Conservation (phyloP, 2,113 vertebrate genomes). For the Mormyrus iriodes region DNA sequence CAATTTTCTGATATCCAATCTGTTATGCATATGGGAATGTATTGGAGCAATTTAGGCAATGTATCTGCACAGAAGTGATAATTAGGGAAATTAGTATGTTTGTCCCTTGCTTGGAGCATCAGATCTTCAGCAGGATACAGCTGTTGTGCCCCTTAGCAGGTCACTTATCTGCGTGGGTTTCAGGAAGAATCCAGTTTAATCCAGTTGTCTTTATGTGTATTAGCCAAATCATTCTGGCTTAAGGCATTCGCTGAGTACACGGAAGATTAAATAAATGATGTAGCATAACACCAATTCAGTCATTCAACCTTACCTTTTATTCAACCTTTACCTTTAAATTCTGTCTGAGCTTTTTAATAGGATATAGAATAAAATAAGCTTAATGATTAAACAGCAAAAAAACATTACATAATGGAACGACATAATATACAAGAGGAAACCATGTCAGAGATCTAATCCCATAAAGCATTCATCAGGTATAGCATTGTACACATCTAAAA, state of each 20-base stretch:
- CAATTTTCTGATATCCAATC: not conserved
- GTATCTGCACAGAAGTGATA: not conserved
- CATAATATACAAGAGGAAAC: not conserved
- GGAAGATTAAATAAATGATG: not conserved
- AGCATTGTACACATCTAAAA: not conserved
- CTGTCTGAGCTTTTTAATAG: not conserved
- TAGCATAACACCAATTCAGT: not conserved
- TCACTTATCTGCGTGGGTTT: not conserved
- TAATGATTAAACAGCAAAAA: not conserved
- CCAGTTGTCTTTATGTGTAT: not conserved
- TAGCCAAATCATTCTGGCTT: not conserved
- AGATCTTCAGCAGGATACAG: not conserved
- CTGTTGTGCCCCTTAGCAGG: slow-evolving; percentile 3
- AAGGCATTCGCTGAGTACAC: not conserved
- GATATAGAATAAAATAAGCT: not conserved
- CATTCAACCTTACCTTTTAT: not conserved
- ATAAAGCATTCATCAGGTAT: not conserved
- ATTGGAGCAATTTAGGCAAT: not conserved
- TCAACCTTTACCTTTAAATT: slow-evolving; percentile 4
- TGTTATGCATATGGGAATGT: not conserved
- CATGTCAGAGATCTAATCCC: not conserved
- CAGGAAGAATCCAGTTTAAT: not conserved
- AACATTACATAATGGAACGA: not conserved
- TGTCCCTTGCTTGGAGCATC: not conserved
- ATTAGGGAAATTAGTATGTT: not conserved